Evolutionary conservation across 2,113 vertebrate genomes (phyloP).

Genomic region (Promerops cafer): DNA sequence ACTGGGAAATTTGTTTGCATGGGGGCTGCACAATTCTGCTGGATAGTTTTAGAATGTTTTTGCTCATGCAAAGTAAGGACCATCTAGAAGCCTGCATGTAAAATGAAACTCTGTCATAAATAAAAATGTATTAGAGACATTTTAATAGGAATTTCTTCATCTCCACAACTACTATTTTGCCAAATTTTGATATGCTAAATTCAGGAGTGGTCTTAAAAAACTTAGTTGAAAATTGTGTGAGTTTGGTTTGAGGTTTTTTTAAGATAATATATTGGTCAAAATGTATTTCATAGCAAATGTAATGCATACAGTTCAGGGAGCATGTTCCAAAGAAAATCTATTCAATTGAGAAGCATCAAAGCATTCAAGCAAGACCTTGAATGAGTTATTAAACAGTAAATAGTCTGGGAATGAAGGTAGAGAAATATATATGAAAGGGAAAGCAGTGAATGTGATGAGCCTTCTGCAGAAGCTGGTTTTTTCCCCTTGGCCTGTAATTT

Average conservation of each 20-base stretch:
- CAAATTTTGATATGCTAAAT: background rate
- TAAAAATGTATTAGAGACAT: background rate
- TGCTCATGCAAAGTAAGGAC: background rate
- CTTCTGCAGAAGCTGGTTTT: conserved; percentile 16
- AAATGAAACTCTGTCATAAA: background rate
- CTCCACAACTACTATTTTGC: background rate
- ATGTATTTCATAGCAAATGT: background rate
- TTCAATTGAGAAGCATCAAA: conserved; percentile 51
- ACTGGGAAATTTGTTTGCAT: background rate
- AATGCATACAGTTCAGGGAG: background rate
- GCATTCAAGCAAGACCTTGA: conserved; percentile 46
- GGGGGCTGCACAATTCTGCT: background rate
- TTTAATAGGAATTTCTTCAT: background rate
- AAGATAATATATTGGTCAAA: background rate
- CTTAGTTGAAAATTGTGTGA: background rate
- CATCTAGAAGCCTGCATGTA: background rate
- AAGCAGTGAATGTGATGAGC: conserved; percentile 20
- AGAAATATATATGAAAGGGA: conserved; percentile 43
- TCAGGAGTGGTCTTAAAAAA: background rate
- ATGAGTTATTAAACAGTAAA: conserved; percentile 65
- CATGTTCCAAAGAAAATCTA: conserved; percentile 41
- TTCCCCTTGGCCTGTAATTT: background rate
- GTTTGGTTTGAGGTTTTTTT: background rate
- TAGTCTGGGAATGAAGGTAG: conserved; percentile 46
- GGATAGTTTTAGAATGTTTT: background rate